Evolutionary conservation across 2,888 invertebrate species (phyloP), one percentile per base, ranked within the genome.

Genomic region (Marasmarcha lunaedactyla): DNA sequence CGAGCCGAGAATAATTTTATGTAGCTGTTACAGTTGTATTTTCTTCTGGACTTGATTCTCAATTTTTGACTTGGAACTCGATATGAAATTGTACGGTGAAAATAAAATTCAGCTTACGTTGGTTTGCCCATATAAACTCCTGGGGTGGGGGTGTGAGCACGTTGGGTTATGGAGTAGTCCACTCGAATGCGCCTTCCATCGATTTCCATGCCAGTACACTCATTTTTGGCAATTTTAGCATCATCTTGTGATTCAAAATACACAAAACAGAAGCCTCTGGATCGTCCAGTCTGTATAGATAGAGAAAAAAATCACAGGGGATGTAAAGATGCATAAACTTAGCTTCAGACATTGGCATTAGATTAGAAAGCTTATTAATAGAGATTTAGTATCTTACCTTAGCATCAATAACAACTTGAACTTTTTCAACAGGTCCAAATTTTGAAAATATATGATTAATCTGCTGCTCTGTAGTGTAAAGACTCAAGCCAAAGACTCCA

Each of bases 51-150:
- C n/a, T n/a, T n/a, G n/a, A n/a, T n/a, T n/a, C n/a, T n/a, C n/a
- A n/a, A n/a, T n/a, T n/a, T n/a, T n/a, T n/a, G n/a, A n/a, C n/a
- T n/a, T n/a, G n/a, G n/a, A n/a, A n/a, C n/a, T n/a, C n/a, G n/a
- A n/a, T n/a, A n/a, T n/a, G n/a, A n/a, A n/a, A n/a, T n/a, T n/a
- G n/a, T n/a, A n/a, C n/a, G n/a, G n/a, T n/a, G n/a, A 15, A 37
- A 37, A 30, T 37, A 39, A 20, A 15, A 27, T 15, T 48, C 49
- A 49, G 83, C 88, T 86, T 68, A 90, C 89, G 95, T 94, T 1
- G 95, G 94, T 72, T 93, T 94, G 37, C 98, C 98, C 92, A 97
- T 95, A 64, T 98, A 98, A 52, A 97, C 92, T 41, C 98, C 98
- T 5, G 98, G 98, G 3, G 98, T 98, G 9, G 98, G 98, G 1